Evolutionary conservation across 92 coral and sea anemone species (phyloP).

Genomic region (Zoanthus solanderi): DNA sequence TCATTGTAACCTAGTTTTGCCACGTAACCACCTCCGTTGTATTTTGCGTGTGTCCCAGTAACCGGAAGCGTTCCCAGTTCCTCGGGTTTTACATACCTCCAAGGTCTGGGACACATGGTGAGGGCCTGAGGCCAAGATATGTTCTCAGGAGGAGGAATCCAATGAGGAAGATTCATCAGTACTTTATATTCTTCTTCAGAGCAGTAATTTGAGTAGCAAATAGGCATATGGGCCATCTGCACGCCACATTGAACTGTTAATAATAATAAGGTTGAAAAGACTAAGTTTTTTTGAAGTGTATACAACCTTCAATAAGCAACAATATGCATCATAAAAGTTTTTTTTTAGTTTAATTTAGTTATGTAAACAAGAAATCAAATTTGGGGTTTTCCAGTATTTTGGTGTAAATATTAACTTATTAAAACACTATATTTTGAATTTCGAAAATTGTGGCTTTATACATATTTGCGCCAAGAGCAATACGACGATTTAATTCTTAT

Average conservation of each 20-base stretch:
- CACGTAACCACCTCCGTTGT: conserved; percentile 59
- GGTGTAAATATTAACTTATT: too few relatives aligned
- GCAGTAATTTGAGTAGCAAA: conserved; percentile 43
- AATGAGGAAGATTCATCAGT: conserved; percentile 30
- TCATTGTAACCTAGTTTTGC: conserved; percentile 57
- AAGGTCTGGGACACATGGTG: conserved; percentile 25
- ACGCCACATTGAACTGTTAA: neutral
- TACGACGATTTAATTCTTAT: too few relatives aligned
- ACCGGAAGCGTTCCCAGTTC: conserved; percentile 26
- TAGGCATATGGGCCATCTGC: neutral
- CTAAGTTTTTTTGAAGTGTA: neutral
- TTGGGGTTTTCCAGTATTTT: too few relatives aligned
- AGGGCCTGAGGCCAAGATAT: conserved; percentile 34
- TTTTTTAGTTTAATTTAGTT: too few relatives aligned
- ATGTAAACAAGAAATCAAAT: too few relatives aligned
- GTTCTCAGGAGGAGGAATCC: conserved; percentile 38
- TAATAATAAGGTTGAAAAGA: neutral
- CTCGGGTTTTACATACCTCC: conserved; percentile 10
- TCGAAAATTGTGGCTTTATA: too few relatives aligned
- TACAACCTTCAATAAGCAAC: neutral
- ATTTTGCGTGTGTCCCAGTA: conserved; percentile 37
- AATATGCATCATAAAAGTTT: neutral
- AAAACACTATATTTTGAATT: too few relatives aligned
- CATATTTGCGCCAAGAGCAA: too few relatives aligned
- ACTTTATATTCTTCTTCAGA: conserved; percentile 47